These are phyloP conservation scores for Tromatobia lineatoria DNA, from an alignment of 2,888 invertebrate species.

Conservation along the genomic window DNA sequence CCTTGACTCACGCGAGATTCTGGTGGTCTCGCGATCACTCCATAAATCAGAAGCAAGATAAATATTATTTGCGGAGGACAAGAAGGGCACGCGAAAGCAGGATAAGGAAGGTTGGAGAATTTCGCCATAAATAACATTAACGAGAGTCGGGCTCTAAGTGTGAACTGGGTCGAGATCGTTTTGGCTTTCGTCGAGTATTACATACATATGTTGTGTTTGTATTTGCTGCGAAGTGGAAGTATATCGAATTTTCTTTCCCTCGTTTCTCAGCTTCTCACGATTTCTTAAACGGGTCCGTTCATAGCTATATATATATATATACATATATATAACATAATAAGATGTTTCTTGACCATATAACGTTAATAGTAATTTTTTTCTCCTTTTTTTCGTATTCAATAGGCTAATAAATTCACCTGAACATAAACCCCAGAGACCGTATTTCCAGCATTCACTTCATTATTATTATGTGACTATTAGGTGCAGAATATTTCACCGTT, in stretches of 20 bases:
- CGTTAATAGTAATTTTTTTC: no score
- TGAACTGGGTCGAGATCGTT: constrained; percentile 50
- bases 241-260: constrained; percentile 1
- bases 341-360: neutral
- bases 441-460: no score
- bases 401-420: no score
- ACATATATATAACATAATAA: neutral
- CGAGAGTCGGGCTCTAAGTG: constrained; percentile 32
- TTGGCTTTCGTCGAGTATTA: constrained; percentile 14
- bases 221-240: neutral
- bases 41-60: constrained; percentile 14
- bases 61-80: constrained; percentile 27
- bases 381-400: no score
- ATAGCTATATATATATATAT: no score
- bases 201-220: constrained; percentile 9
- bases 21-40: constrained; percentile 27
- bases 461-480: no score
- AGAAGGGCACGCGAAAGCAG: constrained; percentile 11
- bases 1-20: neutral
- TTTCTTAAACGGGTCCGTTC: constrained; percentile 7
- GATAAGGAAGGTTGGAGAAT: constrained; percentile 50
- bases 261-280: constrained; percentile 8
- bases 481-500: neutral
- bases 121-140: constrained; percentile 59
- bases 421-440: no score